Percentiles rank a stretch among this genome's conserved stretches.
These are phyloP conservation scores for Drosophila biarmipes DNA, from an alignment of 1,140 invertebrate genomes.

Conservation along the genomic window DNA sequence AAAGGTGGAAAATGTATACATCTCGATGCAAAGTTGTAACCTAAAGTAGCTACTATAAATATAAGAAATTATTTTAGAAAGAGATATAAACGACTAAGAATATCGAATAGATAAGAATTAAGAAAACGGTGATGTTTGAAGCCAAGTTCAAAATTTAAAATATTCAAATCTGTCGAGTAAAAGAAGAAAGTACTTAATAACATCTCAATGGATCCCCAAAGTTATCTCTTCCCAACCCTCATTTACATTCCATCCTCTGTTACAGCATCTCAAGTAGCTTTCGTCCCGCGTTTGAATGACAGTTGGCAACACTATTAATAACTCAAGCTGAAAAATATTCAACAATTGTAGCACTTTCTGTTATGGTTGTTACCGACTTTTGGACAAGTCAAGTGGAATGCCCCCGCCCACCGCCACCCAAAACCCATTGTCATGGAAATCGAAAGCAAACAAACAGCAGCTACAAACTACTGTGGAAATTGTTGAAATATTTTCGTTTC, in stretches of 20 bases:
- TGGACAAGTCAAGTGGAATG: slow-evolving; percentile 33
- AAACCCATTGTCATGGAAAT: slow-evolving; percentile 65
- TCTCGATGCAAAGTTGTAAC: neutral
- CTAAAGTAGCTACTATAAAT: neutral
- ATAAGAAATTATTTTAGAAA: neutral
- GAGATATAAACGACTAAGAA: too few relatives aligned
- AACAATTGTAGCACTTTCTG: slow-evolving; percentile 49
- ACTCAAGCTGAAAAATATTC: slow-evolving; percentile 21
- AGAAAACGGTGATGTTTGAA: neutral
- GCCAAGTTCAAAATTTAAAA: too few relatives aligned
- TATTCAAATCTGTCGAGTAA: neutral
- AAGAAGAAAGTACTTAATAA: neutral
- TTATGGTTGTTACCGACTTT: slow-evolving; percentile 15
- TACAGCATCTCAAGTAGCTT: slow-evolving; percentile 17
- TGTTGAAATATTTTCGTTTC: slow-evolving; percentile 39
- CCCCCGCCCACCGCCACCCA: neutral
- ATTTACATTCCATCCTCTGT: slow-evolving; percentile 9
- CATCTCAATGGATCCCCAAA: neutral
- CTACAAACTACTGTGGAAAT: slow-evolving; percentile 49
- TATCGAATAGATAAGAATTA: too few relatives aligned
- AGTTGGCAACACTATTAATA: slow-evolving; percentile 45
- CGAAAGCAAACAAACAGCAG: slow-evolving; percentile 37
- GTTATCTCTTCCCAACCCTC: neutral
- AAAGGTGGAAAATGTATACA: slow-evolving; percentile 3
- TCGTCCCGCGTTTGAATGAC: slow-evolving; percentile 30